phyloP scores from a whole-genome alignment of 2,797 vertebrate species.

The Lutjanus argentimaculatus region DNA sequence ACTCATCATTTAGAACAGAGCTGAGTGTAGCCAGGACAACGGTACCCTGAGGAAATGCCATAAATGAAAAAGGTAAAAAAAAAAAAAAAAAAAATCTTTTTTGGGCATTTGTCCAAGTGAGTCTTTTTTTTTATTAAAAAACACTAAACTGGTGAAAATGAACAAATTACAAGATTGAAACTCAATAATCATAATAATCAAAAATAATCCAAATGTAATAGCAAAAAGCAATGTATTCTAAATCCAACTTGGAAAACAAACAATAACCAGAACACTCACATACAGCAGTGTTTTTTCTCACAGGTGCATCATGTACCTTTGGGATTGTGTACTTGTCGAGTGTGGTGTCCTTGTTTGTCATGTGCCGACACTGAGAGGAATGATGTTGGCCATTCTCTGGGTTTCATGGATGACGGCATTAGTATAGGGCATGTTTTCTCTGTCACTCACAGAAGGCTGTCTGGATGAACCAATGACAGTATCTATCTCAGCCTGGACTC shows the following conservation, averaged over 20 bases:
- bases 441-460: constrained; percentile 69
- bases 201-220: too few relatives aligned
- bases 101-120: too few relatives aligned
- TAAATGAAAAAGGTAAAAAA: too few relatives aligned
- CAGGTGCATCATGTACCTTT: constrained; percentile 78
- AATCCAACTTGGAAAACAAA: neutral
- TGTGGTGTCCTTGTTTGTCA: constrained; percentile 63
- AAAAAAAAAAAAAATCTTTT: too few relatives aligned
- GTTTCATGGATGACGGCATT: constrained; percentile 81
- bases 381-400: constrained; percentile 85
- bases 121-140: neutral
- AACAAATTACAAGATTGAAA: too few relatives aligned
- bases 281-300: neutral
- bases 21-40: constrained; percentile 40
- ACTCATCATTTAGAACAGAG: constrained; percentile 68
- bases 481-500: constrained; percentile 80
- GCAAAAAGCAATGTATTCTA: neutral
- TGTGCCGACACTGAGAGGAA: constrained; percentile 76
- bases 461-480: constrained; percentile 70
- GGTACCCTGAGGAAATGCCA: constrained; percentile 63
- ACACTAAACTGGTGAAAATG: neutral
- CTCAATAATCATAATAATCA: too few relatives aligned
- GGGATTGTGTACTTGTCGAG: constrained; percentile 84
- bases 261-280: neutral
- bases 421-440: constrained; percentile 77